These are phyloP conservation scores for Cariama cristata DNA, from an alignment of 2,113 vertebrate genomes.

Conservation along the genomic window DNA sequence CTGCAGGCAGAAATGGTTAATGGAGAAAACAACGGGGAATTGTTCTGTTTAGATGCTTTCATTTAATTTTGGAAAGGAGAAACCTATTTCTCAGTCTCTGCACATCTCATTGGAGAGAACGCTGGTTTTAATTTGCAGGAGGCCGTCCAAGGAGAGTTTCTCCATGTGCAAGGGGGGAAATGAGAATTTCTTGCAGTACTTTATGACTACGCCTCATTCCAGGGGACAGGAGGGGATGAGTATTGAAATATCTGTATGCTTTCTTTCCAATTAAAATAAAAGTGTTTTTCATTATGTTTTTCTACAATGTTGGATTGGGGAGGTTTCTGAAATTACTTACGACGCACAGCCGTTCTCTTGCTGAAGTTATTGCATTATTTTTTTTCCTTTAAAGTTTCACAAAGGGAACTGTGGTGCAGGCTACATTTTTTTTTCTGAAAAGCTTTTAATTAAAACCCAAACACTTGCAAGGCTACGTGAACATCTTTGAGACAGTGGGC, in stretches of 20 bases:
- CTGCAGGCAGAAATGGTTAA: not conserved
- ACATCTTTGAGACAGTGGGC: fast-evolving
- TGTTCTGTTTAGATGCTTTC: not conserved
- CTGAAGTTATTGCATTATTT: not conserved
- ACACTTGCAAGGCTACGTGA: not conserved
- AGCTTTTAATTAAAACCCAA: not conserved
- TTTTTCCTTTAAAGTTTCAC: not conserved
- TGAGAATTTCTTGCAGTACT: not conserved
- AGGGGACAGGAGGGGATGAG: not conserved
- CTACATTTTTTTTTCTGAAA: not conserved
- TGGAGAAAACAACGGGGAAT: fast-evolving
- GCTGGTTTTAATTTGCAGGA: not conserved
- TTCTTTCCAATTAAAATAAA: not conserved
- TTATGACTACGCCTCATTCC: not conserved
- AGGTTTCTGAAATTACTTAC: not conserved
- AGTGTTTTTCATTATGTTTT: not conserved
- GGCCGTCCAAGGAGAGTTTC: not conserved
- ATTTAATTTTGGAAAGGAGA: not conserved
- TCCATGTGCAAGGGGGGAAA: fast-evolving
- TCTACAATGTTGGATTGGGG: not conserved
- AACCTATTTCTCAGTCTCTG: not conserved
- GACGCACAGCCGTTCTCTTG: fast-evolving
- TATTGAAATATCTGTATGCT: not conserved
- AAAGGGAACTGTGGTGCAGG: not conserved
- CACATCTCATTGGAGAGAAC: not conserved